Evolutionary conservation across 2,113 vertebrate genomes (phyloP).

Genomic region (Orientallactaga bullata): DNA sequence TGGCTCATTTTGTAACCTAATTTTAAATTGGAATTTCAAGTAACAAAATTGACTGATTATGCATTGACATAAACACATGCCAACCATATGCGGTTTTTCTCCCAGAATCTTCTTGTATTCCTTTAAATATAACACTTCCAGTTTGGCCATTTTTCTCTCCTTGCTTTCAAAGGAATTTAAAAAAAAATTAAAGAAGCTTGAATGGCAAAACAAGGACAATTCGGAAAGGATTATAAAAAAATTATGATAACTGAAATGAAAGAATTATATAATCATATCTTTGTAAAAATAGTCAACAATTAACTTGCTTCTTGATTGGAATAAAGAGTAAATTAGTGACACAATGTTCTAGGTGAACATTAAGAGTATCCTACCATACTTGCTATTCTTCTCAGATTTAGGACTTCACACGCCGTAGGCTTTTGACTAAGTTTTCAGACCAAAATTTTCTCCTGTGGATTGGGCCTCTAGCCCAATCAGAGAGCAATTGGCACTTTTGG

Average conservation of each 20-base stretch:
- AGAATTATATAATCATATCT: neutral
- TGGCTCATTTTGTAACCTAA: neutral
- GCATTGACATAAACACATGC: neutral
- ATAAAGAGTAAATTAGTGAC: neutral
- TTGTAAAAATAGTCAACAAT: neutral
- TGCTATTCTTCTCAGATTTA: too few species aligned
- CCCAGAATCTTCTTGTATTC: neutral
- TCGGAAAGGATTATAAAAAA: neutral
- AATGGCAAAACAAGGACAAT: neutral
- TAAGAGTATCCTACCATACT: neutral
- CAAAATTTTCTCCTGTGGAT: too few species aligned
- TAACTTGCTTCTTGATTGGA: neutral
- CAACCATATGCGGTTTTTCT: neutral
- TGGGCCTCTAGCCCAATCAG: too few species aligned
- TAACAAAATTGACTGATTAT: neutral
- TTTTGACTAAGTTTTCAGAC: too few species aligned
- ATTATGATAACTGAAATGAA: neutral
- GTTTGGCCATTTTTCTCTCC: neutral
- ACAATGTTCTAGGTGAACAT: neutral
- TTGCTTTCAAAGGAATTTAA: neutral
- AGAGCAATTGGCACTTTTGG: too few species aligned
- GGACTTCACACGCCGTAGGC: too few species aligned
- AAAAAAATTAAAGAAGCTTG: neutral
- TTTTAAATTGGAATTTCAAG: constrained; percentile 1
- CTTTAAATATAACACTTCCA: neutral